phyloP scores from a whole-genome alignment of 2,888 invertebrate species.

The Panopea generosa region DNA sequence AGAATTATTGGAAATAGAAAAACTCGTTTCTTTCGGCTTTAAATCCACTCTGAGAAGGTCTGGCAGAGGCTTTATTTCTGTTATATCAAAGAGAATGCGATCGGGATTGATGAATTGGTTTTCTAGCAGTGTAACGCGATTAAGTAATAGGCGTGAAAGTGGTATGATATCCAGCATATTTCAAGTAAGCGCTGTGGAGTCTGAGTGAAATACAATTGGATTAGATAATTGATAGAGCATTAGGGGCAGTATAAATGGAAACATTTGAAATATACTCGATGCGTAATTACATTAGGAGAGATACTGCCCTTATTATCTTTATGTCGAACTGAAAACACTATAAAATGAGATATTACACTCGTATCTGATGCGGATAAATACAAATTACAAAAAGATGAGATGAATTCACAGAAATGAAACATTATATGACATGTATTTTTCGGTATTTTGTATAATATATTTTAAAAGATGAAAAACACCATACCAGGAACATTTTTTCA shows the following conservation, averaged over 20 bases:
- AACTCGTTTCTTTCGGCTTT: slow-evolving; percentile 38
- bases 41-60: slow-evolving; percentile 8
- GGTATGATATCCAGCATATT: slow-evolving; percentile 30
- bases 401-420: no score
- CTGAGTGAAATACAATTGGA: slow-evolving; percentile 15
- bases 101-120: slow-evolving; percentile 44
- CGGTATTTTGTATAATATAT: no score
- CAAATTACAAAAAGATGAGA: no score
- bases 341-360: no score
- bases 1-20: slow-evolving; percentile 50
- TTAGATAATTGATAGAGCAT: slow-evolving; percentile 2
- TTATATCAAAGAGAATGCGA: slow-evolving; percentile 29
- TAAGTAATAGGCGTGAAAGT: slow-evolving; percentile 52
- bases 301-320: not conserved
- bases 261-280: slow-evolving; percentile 7
- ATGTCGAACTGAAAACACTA: no score
- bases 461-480: no score
- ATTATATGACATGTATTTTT: no score
- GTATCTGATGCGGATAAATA: no score
- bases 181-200: slow-evolving; percentile 9
- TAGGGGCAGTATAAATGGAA: not conserved
- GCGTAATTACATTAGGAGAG: slow-evolving; percentile 4
- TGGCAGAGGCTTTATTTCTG: slow-evolving; percentile 5
- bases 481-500: no score
- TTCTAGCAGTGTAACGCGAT: slow-evolving; percentile 49